Conservation (phyloP, 2,113 vertebrate species). For the Odontesthes bonariensis region DNA sequence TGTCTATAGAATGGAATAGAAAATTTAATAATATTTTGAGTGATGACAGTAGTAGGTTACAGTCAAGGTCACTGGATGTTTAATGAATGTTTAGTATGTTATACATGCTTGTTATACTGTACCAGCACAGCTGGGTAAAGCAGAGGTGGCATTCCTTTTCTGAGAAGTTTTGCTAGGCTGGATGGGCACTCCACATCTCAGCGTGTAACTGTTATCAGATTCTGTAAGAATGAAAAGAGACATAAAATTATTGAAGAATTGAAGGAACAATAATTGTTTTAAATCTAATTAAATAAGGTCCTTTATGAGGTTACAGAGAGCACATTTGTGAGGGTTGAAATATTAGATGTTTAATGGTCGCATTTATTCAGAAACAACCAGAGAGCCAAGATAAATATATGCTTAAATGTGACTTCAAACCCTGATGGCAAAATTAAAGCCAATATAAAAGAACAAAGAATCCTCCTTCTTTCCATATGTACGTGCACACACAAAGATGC, state of each 20-base stretch:
- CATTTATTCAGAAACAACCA: slow-evolving; percentile 30
- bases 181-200: slow-evolving; percentile 90
- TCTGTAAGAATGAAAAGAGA: slow-evolving; percentile 77
- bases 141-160: slow-evolving; percentile 84
- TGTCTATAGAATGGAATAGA: too few species aligned
- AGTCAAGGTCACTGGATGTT: background rate
- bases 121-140: slow-evolving; percentile 87
- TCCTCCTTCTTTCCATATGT: slow-evolving; percentile 9
- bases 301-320: background rate
- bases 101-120: slow-evolving; percentile 24
- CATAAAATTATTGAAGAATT: background rate
- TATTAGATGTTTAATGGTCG: slow-evolving; percentile 45
- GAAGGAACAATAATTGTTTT: too few species aligned
- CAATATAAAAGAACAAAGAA: slow-evolving; percentile 48
- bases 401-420: slow-evolving; percentile 37
- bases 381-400: slow-evolving; percentile 34
- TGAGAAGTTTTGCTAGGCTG: slow-evolving; percentile 84
- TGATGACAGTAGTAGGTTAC: background rate
- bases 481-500: slow-evolving; percentile 33
- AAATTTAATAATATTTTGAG: too few species aligned
- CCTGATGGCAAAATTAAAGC: slow-evolving; percentile 23
- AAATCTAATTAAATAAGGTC: background rate
- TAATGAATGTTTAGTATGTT: background rate
- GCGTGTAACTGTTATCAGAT: slow-evolving; percentile 91
- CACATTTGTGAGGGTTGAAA: slow-evolving; percentile 45